Percentiles rank a stretch among this genome's conserved stretches.
Conservation (phyloP, 2,113 vertebrate species). For the Mobula birostris region DNA sequence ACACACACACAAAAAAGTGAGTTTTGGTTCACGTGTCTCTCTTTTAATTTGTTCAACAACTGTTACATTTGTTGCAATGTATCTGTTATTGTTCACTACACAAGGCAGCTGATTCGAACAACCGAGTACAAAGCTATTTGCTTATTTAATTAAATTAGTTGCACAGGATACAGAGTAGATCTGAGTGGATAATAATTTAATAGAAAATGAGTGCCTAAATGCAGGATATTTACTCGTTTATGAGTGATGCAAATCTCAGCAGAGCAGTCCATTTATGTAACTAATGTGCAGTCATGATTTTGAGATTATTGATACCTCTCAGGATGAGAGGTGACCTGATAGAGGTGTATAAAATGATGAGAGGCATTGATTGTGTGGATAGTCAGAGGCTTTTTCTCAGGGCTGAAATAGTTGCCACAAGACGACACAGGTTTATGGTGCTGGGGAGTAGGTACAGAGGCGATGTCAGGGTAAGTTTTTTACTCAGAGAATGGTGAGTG, state of each 20-base stretch:
- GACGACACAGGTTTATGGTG: no score
- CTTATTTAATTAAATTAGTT: background rate
- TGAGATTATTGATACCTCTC: background rate
- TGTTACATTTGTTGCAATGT: background rate
- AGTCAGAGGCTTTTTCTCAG: no score
- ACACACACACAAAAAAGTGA: background rate
- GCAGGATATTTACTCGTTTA: background rate
- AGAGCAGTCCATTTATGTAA: background rate
- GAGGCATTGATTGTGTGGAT: no score
- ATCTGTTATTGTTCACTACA: background rate
- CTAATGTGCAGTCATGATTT: background rate
- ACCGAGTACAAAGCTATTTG: background rate
- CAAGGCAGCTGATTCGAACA: no score
- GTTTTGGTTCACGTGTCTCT: background rate
- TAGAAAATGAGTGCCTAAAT: background rate
- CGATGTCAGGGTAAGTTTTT: no score
- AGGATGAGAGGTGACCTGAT: no score
- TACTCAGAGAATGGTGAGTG: no score
- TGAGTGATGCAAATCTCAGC: background rate
- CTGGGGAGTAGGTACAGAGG: no score
- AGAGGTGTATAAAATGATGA: no score
- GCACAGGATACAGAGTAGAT: background rate
- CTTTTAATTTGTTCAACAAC: background rate
- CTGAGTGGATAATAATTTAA: background rate
- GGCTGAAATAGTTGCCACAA: no score